phyloP scores from a whole-genome alignment of 2,888 invertebrate species.

The Nephrocerus scutellatus region DNA sequence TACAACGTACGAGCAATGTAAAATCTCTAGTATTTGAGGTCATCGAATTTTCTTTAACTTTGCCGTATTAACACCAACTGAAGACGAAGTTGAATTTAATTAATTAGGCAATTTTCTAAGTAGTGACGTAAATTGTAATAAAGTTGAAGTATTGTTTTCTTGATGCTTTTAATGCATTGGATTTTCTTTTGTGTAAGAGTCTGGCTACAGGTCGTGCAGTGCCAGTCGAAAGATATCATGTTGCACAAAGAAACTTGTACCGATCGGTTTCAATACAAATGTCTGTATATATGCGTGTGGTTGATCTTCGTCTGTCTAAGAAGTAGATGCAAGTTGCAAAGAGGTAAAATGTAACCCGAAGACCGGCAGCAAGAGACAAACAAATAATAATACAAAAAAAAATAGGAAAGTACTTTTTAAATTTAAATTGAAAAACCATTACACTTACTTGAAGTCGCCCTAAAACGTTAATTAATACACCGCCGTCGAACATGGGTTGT shows the following conservation, averaged over 20 bases:
- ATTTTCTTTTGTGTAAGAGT: too few relatives aligned
- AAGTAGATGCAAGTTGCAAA: slow-evolving; percentile 9
- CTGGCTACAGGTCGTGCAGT: slow-evolving; percentile 68
- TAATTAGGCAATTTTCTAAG: too few relatives aligned
- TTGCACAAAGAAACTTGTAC: slow-evolving; percentile 84
- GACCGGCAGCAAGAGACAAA: slow-evolving; percentile 10
- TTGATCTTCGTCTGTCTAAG: slow-evolving; percentile 90
- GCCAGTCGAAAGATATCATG: slow-evolving; percentile 93
- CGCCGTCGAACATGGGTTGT: slow-evolving; percentile 97
- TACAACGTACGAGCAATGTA: not conserved
- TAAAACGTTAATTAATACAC: slow-evolving; percentile 89
- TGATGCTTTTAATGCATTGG: too few relatives aligned
- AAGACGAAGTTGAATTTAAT: too few relatives aligned
- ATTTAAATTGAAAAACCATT: slow-evolving; percentile 6
- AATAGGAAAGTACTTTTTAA: slow-evolving; percentile 8
- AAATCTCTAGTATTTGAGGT: not conserved
- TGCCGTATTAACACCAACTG: too few relatives aligned
- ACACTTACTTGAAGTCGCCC: slow-evolving; percentile 86
- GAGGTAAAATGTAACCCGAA: slow-evolving; percentile 11
- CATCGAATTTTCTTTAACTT: too few relatives aligned
- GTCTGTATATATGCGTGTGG: slow-evolving; percentile 90
- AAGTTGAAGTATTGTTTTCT: too few relatives aligned
- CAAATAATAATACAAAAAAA: slow-evolving; percentile 18
- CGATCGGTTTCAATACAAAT: slow-evolving; percentile 85
- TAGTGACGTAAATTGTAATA: too few relatives aligned